Evolutionary conservation across 1,140 invertebrate genomes (phyloP), one percentile per base, ranked within the genome.

Genomic region (Platorchestia sp.): DNA sequence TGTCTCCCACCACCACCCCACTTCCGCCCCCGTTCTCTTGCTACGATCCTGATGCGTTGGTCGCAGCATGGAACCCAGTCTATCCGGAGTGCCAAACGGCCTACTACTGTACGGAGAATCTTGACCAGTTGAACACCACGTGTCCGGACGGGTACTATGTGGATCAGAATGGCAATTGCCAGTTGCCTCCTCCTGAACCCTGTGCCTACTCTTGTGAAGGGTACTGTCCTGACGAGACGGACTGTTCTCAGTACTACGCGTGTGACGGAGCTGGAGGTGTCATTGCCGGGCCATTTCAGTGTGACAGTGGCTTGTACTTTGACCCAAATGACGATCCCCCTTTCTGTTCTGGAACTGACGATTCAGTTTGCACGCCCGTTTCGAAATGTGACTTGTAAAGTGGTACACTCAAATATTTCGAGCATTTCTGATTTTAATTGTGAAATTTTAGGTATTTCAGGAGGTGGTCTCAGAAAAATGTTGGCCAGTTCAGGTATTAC

Each of bases 151-250:
- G 45, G 16, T 10, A 47, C 41, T 93, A 93, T 36, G 43, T 93
- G 43, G 91, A 93, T 47, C 36, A 40, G 36, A 22, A 93, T 47
- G 91, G 91, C 41, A 40, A 47, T 44, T 93, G 91, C 44, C 44
- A 47, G 7, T 5, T 27, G 40, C 6, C 91, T 40, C 91, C 91
- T 0, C 91, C 91, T 0, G 19, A 6, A 10, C 91, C 91, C 7
- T 93, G 91, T 40, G 91, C 91, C 91, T 44, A 44, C 36, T 44
- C 40, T 0, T 93, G 91, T 41, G 7, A 6, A 40, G 91, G 91
- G 43, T 45, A 45, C 91, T 93, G 91, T 40, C 91, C 91, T 36
- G 91, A 93, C 36, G 43, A 93, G 43, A 93, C 44, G 45, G 36
- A 93, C n/a, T 93, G 91, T 44, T 6, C 43, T 14, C 44, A n/a